A percentile compares a stretch with the other conserved stretches of the same genome.
phyloP scores from a whole-genome alignment of 2,113 vertebrate genomes.

The Condylura cristata region DNA sequence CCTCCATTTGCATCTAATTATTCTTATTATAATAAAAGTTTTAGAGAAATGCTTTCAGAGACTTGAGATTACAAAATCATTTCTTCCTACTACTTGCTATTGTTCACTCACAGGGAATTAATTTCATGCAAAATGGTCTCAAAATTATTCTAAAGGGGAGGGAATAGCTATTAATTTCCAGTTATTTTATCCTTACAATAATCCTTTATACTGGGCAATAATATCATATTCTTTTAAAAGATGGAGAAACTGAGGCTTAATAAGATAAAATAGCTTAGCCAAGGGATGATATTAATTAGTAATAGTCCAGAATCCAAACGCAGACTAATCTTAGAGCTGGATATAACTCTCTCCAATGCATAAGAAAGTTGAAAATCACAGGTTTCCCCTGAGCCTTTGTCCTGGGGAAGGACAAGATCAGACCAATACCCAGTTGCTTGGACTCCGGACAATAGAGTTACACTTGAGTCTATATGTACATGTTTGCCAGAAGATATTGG shows the following conservation, averaged over 20 bases:
- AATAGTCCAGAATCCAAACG: conserved; percentile 19
- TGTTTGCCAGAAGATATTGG: neutral
- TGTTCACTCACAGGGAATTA: neutral
- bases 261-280: neutral
- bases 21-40: conserved; percentile 34
- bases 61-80: conserved; percentile 24
- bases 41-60: conserved; percentile 41
- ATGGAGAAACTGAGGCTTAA: neutral
- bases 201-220: conserved; percentile 9
- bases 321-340: neutral
- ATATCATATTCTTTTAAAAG: neutral
- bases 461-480: neutral
- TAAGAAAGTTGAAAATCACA: neutral
- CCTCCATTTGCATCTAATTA: conserved; percentile 40
- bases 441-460: neutral
- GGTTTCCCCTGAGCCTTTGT: neutral
- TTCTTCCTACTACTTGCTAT: conserved; percentile 33
- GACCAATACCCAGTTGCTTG: neutral
- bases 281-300: neutral
- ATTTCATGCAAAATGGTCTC: neutral
- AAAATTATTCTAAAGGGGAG: neutral
- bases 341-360: neutral
- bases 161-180: conserved; percentile 3
- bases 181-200: conserved; percentile 22
- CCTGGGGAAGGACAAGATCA: neutral